Evolutionary conservation across 1,140 invertebrate species (phyloP).

Genomic region (Drosophila aff.): DNA sequence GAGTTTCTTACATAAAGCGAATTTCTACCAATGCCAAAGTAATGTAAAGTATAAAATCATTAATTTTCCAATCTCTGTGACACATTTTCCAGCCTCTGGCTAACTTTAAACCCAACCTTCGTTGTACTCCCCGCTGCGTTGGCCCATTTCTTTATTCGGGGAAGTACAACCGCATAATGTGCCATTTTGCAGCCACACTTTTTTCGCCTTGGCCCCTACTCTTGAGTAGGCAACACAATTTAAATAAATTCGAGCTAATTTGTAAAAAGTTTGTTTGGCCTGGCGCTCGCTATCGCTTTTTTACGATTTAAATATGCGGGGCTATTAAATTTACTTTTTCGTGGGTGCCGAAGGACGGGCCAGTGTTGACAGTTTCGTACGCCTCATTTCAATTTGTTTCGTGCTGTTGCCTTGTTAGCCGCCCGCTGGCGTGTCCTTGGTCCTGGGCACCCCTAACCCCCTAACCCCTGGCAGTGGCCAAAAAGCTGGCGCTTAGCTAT

Average conservation of each 20-base stretch:
- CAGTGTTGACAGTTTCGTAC: slow-evolving; percentile 51
- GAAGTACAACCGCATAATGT: slow-evolving; percentile 24
- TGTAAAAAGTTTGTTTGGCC: slow-evolving; percentile 72
- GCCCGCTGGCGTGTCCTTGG: slow-evolving; percentile 60
- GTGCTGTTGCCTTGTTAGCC: slow-evolving; percentile 71
- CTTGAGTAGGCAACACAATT: slow-evolving; percentile 68
- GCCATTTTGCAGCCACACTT: slow-evolving; percentile 46
- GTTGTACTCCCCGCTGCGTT: neutral
- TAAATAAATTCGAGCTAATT: slow-evolving; percentile 78
- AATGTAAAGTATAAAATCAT: neutral
- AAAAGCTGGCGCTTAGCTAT: slow-evolving; percentile 43
- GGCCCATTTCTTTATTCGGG: neutral
- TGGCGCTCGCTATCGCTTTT: slow-evolving; percentile 40
- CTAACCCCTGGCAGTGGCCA: slow-evolving; percentile 19
- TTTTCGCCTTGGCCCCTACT: slow-evolving; percentile 15
- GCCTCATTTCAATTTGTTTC: slow-evolving; percentile 77
- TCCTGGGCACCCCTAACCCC: slow-evolving; percentile 27
- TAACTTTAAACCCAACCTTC: neutral
- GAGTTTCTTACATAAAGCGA: neutral
- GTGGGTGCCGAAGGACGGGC: neutral
- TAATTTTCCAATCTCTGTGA: neutral
- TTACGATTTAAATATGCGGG: slow-evolving; percentile 74
- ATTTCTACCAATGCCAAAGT: neutral
- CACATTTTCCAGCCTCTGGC: neutral
- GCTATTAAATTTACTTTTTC: slow-evolving; percentile 64